Conservation (phyloP, 2,797 vertebrate genomes). For the Etheostoma perlongum region DNA sequence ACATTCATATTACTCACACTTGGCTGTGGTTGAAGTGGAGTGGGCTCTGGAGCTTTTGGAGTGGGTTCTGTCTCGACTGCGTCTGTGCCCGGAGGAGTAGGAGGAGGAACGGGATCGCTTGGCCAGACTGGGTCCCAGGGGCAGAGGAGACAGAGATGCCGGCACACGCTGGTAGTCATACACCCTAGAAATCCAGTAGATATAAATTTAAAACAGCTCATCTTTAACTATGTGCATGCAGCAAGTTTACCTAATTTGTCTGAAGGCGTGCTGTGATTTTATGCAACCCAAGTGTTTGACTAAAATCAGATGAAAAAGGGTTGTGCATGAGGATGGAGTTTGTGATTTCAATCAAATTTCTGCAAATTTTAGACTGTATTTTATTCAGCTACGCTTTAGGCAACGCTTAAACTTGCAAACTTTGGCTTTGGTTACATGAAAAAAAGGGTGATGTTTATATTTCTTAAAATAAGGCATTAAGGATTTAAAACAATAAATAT, state of each 20-base stretch:
- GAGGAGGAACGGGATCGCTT: slow-evolving; percentile 83
- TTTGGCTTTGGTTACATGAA: not conserved
- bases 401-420: not conserved
- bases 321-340: not conserved
- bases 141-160: slow-evolving; percentile 78
- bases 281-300: not conserved
- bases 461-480: not conserved
- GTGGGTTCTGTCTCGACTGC: slow-evolving; percentile 83
- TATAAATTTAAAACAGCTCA: slow-evolving; percentile 8
- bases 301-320: not conserved
- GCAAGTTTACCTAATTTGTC: not conserved
- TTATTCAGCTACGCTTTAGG: not conserved
- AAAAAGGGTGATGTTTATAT: not conserved
- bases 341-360: not conserved
- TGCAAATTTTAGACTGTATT: not conserved
- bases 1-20: slow-evolving; percentile 73
- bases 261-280: not conserved
- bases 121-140: slow-evolving; percentile 79
- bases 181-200: slow-evolving; percentile 68
- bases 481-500: no score
- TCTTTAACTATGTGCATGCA: slow-evolving; percentile 5
- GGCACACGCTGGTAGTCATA: slow-evolving; percentile 87
- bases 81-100: slow-evolving; percentile 80
- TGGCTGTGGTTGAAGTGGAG: slow-evolving; percentile 80
- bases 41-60: slow-evolving; percentile 84